Conservation (phyloP, 2,888 invertebrate species). For the Portevinia maculata region DNA sequence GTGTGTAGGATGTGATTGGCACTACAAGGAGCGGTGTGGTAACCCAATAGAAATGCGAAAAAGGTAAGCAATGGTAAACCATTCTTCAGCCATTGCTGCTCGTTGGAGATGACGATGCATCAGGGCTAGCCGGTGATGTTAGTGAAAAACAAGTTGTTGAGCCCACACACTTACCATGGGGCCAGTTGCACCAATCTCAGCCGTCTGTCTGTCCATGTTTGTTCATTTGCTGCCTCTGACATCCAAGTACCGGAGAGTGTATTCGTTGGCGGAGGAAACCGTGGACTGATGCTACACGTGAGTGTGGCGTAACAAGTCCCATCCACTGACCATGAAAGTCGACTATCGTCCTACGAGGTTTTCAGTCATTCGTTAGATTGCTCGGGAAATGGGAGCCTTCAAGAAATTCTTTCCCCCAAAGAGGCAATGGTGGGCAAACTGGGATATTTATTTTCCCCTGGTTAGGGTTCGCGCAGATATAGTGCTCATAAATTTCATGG, state of each 20-base stretch:
- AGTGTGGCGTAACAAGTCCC: slow-evolving; percentile 59
- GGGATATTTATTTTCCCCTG: slow-evolving; percentile 38
- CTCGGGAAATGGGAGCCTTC: slow-evolving; percentile 40
- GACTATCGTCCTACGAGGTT: slow-evolving; percentile 59
- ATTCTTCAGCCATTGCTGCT: slow-evolving; percentile 36
- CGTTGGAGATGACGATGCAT: slow-evolving; percentile 52
- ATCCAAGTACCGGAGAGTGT: slow-evolving; percentile 35
- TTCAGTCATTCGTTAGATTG: slow-evolving; percentile 19
- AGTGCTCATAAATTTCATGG: slow-evolving; percentile 64
- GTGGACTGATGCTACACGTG: slow-evolving; percentile 36
- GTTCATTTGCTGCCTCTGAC: slow-evolving; percentile 69
- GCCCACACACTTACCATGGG: slow-evolving; percentile 68
- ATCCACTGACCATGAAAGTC: slow-evolving; percentile 67
- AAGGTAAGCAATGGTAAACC: slow-evolving; percentile 22
- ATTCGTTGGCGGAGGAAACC: not conserved
- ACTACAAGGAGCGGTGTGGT: slow-evolving; percentile 59
- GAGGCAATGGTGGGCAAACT: slow-evolving; percentile 38
- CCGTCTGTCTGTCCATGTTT: slow-evolving; percentile 72
- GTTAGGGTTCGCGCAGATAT: not conserved
- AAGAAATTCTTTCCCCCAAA: slow-evolving; percentile 55
- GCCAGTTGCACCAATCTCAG: slow-evolving; percentile 68
- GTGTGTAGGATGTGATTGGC: slow-evolving; percentile 73
- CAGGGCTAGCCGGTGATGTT: slow-evolving; percentile 58
- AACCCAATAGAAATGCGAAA: slow-evolving; percentile 48
- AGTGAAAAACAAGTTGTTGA: slow-evolving; percentile 73